These are phyloP conservation scores for Autographa pulchrina DNA, from an alignment of 2,888 invertebrate genomes.

Conservation along the genomic window DNA sequence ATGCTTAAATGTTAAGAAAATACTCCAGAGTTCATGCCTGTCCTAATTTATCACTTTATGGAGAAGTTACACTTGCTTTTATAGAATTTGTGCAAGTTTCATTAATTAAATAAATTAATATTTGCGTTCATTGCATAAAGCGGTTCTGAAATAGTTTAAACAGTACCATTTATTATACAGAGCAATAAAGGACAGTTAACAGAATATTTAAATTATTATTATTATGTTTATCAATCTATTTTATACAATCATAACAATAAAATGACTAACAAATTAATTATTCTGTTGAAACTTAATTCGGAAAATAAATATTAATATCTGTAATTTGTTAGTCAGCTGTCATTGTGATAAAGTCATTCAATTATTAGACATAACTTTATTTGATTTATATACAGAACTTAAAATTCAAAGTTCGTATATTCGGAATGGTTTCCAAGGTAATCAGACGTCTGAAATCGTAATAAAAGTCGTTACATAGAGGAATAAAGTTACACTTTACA, in stretches of 20 bases:
- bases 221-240: too few species aligned
- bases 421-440: neutral
- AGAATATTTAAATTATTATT: too few species aligned
- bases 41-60: neutral
- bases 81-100: neutral
- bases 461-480: conserved; percentile 5
- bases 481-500: neutral
- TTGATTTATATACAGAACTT: conserved; percentile 32
- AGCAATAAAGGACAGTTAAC: too few species aligned
- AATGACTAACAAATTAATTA: too few species aligned
- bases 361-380: conserved; percentile 43
- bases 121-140: neutral
- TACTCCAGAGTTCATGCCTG: neutral
- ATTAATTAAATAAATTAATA: neutral
- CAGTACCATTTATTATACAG: too few species aligned
- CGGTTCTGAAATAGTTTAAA: neutral
- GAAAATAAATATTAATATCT: neutral
- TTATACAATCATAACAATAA: too few species aligned
- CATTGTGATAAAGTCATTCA: conserved; percentile 22
- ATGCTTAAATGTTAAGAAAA: conserved; percentile 4
- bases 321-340: conserved; percentile 37
- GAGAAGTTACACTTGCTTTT: neutral
- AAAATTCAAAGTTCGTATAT: neutral
- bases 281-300: too few species aligned
- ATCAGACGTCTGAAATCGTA: neutral